These are phyloP conservation scores for Zele albiditarsus DNA, from an alignment of 2,888 invertebrate genomes.

Conservation along the genomic window DNA sequence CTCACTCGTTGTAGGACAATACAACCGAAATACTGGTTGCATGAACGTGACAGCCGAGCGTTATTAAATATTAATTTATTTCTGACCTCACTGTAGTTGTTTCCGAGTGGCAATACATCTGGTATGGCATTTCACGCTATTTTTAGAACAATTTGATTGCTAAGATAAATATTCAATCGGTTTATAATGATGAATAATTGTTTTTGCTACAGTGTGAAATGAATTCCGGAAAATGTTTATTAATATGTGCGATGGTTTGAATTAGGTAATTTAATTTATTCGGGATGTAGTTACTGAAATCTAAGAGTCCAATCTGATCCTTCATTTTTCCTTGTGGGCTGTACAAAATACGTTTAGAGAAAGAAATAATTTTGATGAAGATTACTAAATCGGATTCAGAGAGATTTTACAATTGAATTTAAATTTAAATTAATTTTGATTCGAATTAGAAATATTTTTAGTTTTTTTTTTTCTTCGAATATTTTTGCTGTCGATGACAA, in stretches of 20 bases:
- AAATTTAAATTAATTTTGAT: too few relatives aligned
- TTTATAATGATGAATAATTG: conserved; percentile 12
- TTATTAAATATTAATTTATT: neutral
- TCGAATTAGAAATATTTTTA: too few relatives aligned
- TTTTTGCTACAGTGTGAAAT: neutral
- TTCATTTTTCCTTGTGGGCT: too few relatives aligned
- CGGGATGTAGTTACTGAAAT: too few relatives aligned
- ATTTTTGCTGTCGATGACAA: too few relatives aligned
- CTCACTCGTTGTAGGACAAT: conserved; percentile 14
- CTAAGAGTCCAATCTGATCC: too few relatives aligned
- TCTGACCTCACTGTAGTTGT: neutral
- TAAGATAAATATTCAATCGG: neutral
- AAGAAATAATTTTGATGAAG: too few relatives aligned
- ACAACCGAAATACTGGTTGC: conserved; percentile 10
- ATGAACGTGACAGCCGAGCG: conserved; percentile 14
- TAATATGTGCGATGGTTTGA: neutral
- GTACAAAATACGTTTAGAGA: too few relatives aligned
- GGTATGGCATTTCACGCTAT: neutral
- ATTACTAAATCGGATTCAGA: too few relatives aligned
- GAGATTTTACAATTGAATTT: too few relatives aligned
- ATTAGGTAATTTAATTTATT: too few relatives aligned
- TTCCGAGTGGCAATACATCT: neutral
- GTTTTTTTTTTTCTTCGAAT: too few relatives aligned
- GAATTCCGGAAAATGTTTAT: neutral
- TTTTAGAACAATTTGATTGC: neutral